phyloP scores from a whole-genome alignment of 2,113 vertebrate species.

The Cephalopholis sonnerati region DNA sequence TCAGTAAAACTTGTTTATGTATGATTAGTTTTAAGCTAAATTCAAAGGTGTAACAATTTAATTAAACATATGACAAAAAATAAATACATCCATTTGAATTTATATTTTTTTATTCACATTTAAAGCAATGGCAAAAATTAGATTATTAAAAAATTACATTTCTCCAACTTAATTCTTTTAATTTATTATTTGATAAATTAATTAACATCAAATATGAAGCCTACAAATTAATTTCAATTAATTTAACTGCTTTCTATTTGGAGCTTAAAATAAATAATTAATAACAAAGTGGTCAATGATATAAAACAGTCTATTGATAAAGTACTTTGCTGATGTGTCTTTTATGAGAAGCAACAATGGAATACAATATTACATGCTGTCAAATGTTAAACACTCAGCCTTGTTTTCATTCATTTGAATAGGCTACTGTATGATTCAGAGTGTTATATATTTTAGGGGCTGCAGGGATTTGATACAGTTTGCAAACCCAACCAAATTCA shows the following conservation, averaged over 20 bases:
- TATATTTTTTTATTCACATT: not conserved
- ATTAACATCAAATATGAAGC: not conserved
- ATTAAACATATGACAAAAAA: not conserved
- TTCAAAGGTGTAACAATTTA: not conserved
- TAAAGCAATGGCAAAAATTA: not conserved
- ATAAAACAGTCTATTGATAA: not conserved
- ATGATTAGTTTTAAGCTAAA: not conserved
- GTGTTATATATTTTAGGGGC: not conserved
- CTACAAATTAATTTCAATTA: not conserved
- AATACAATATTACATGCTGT: slow-evolving; percentile 9
- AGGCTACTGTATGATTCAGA: not conserved
- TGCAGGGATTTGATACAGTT: not conserved
- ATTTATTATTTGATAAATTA: not conserved
- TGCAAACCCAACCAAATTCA: not conserved
- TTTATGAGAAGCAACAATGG: not conserved
- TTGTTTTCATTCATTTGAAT: not conserved
- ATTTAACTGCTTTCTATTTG: not conserved
- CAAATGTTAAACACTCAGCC: not conserved
- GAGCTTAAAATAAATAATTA: not conserved
- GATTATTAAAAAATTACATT: not conserved
- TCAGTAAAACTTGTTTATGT: not conserved
- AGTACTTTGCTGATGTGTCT: not conserved
- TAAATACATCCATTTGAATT: not conserved
- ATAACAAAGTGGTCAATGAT: not conserved
- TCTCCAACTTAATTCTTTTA: not conserved